Conservation (phyloP, 1,140 invertebrate genomes). For the Prorops nasuta region DNA sequence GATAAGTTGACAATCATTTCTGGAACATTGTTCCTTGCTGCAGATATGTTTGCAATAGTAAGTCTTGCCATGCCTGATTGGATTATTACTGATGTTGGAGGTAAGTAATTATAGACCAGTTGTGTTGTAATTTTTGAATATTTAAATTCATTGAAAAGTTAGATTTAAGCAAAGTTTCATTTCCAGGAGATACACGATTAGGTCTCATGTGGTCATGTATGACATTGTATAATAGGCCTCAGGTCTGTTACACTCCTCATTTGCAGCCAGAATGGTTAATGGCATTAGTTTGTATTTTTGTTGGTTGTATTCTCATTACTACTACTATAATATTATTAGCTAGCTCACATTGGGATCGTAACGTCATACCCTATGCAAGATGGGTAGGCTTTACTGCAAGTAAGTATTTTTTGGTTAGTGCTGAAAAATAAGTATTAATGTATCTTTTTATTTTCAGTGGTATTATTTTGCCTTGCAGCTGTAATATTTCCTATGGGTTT, state of each 20-base stretch:
- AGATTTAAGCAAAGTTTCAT: too few species aligned
- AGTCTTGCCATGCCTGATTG: slow-evolving; percentile 93
- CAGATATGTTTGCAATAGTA: slow-evolving; percentile 90
- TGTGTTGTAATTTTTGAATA: slow-evolving; percentile 11
- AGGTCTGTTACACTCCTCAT: slow-evolving; percentile 84
- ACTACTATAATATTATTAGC: slow-evolving; percentile 85
- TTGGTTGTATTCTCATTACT: slow-evolving; percentile 90
- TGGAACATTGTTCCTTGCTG: slow-evolving; percentile 85
- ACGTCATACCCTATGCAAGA: slow-evolving; percentile 87
- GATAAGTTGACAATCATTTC: slow-evolving; percentile 92
- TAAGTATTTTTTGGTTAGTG: slow-evolving; percentile 65
- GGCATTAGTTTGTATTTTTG: slow-evolving; percentile 86
- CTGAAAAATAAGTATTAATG: slow-evolving; percentile 1
- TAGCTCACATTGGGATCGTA: slow-evolving; percentile 86
- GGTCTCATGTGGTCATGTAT: slow-evolving; percentile 93
- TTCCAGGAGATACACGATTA: slow-evolving; percentile 78
- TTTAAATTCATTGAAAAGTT: slow-evolving; percentile 11
- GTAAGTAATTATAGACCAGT: slow-evolving; percentile 50
- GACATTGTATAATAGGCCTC: slow-evolving; percentile 84
- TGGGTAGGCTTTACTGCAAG: slow-evolving; percentile 95
- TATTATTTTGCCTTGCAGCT: slow-evolving; percentile 91
- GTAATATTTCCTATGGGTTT: slow-evolving; percentile 97
- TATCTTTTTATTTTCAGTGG: slow-evolving; percentile 68
- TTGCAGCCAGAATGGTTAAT: slow-evolving; percentile 88
- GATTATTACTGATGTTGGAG: slow-evolving; percentile 93